Evolutionary conservation across 2,888 invertebrate species (phyloP), one percentile per base, ranked within the genome.

Genomic region (Volucella inflata): DNA sequence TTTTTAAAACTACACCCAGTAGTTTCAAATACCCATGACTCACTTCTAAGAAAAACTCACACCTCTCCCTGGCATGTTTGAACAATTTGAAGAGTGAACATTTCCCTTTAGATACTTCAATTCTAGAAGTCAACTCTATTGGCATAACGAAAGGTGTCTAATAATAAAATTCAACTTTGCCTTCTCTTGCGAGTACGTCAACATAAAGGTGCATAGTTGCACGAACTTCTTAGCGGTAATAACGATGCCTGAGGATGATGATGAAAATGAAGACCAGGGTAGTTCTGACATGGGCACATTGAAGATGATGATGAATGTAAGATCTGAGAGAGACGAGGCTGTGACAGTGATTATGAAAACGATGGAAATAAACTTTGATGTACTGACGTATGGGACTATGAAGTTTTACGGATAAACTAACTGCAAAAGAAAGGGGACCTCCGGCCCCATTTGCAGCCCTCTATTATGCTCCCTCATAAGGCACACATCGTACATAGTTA

Each of bases 191-290:
- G 6, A 30, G 30, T 30, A 30, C 6, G 30, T 30, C 30, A 30
- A 30, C 48, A 62, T 64, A 70, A 70, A 76, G 79, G 51, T 78
- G 74, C 78, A 82, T 21, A 78, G 57, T 83, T 83, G 74, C 78
- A 83, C 68, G 62, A 78, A 70, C 57, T 79, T 70, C 59, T 64
- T 40, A 42, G 42, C 48, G 55, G 67, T 42, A 30, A 67, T 53
- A 60, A 60, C 46, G 42, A 46, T 44, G 30, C 40, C 53, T 36
- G 21, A 14, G 8, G 14, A 40, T 40, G 38, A 51, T 44, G 53
- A 14, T 44, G 53, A 36, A 48, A 16, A 44, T 30, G 57, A 9
- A n/a, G 57, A 38, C 57, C 14, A 17, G 30, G 21, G 36, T 12
- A 14, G 2, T 16, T 14, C 40, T 62, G 59, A 50, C 42, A 50